phyloP scores from a whole-genome alignment of 2,888 invertebrate species.

The Eledone cirrhosa region DNA sequence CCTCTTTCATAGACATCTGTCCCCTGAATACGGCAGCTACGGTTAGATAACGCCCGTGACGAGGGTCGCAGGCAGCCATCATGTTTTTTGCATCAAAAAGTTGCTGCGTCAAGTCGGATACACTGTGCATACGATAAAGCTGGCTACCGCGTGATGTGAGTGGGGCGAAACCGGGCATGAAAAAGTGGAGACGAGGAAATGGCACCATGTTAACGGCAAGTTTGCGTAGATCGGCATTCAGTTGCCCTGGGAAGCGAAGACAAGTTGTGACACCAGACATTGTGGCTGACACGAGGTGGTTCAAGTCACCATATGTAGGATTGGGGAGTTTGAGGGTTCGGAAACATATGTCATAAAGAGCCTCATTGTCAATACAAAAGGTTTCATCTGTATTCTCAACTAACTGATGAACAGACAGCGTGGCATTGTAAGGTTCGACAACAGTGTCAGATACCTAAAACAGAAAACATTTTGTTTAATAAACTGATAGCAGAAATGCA shows the following conservation, averaged over 20 bases:
- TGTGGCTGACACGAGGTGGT: slow-evolving; percentile 75
- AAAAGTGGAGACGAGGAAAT: slow-evolving; percentile 86
- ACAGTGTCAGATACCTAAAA: slow-evolving; percentile 76
- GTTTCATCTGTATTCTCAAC: slow-evolving; percentile 89
- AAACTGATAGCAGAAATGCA: background rate
- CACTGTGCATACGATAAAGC: slow-evolving; percentile 79
- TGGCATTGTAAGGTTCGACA: slow-evolving; percentile 81
- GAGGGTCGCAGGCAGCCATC: slow-evolving; percentile 93
- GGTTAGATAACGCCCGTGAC: slow-evolving; percentile 77
- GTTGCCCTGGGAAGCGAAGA: slow-evolving; percentile 81
- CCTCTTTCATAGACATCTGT: slow-evolving; percentile 60
- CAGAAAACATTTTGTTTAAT: background rate
- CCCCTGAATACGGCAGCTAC: slow-evolving; percentile 58
- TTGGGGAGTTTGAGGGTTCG: slow-evolving; percentile 80
- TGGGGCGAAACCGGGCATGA: slow-evolving; percentile 87
- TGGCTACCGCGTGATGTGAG: slow-evolving; percentile 86
- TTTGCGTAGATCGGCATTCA: slow-evolving; percentile 83
- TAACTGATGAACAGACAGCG: slow-evolving; percentile 73
- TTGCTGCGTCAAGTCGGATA: slow-evolving; percentile 84
- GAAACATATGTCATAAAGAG: slow-evolving; percentile 87
- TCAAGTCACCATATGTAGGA: slow-evolving; percentile 88
- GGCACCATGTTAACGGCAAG: slow-evolving; percentile 83
- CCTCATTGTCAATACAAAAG: slow-evolving; percentile 88
- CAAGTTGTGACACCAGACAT: slow-evolving; percentile 77
- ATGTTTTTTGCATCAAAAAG: slow-evolving; percentile 93